Base-by-base conservation (phyloP, 1,140 invertebrate genomes). In the Micrasema minimum region DNA sequence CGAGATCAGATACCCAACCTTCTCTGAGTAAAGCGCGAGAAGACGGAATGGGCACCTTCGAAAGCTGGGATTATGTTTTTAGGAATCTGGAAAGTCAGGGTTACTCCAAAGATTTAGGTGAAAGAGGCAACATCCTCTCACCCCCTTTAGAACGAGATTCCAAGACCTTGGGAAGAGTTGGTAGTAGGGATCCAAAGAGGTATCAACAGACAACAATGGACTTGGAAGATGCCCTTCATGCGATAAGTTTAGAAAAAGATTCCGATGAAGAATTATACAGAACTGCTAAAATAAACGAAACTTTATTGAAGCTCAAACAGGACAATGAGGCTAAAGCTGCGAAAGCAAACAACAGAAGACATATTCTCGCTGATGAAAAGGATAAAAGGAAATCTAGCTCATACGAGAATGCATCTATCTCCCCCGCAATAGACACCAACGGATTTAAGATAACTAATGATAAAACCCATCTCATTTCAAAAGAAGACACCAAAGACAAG, bases 21-120 rank as follows among this genome's bases (percentile, higher is more conserved):
- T 76, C 80, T 0, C 74, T 85, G 26, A 83, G 81, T 74, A 87
- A 80, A 80, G 85, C 80, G 2, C 83, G 78, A 38, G 83, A 85
- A 69, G 87, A 89, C 66, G 88, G 87, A 2, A 86, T 88, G 73
- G 88, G 87, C 2, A 88, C 87, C 0, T 89, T 88, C 67, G 90
- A 91, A 68, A 88, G 87, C 51, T 93, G 92, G 91, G 90, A 92
- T 77, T 93, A 91, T 77, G 92, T 93, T 0, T 93, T 90, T 76
- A 86, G 88, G 72, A 91, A 91, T 79, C 80, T 93, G 2, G 90
- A 92, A 68, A 91, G 87, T 73, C 88, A 90, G 72, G 89, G 91
- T 1, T 91, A 93, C 74, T 88, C 87, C 2, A 91, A 91, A 76
- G 88, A 91, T 79, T 78, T 89, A 5, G 88, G 85, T 2, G 89